Evolutionary conservation across 2,888 invertebrate species (phyloP).

Genomic region (Portevinia maculata): DNA sequence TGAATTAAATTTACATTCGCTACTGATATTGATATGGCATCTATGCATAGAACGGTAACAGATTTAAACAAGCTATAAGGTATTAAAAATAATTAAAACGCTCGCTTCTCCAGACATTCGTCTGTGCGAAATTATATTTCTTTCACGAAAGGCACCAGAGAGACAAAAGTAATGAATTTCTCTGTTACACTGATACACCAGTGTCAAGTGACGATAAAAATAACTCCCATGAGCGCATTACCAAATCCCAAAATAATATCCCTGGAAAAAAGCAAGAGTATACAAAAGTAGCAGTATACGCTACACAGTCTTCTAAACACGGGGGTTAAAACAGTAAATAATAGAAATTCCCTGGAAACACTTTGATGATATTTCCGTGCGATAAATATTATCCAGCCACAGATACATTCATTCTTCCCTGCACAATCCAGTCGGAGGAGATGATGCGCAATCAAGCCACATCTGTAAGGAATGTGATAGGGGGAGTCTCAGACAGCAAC

Average conservation of each 20-base stretch:
- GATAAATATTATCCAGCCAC: conserved; percentile 7
- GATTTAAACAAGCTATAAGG: no score
- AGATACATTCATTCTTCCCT: not conserved
- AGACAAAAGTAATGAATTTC: not conserved
- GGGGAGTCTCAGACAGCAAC: not conserved
- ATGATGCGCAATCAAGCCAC: conserved; percentile 10
- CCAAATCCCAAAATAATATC: conserved; percentile 15
- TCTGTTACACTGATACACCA: not conserved
- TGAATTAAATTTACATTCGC: no score
- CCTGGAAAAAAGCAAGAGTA: no score
- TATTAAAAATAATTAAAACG: no score
- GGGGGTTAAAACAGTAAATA: not conserved
- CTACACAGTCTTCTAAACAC: not conserved
- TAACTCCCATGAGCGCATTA: conserved; percentile 2
- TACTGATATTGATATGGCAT: no score
- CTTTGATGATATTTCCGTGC: conserved; percentile 33
- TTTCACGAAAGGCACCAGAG: conserved; percentile 3
- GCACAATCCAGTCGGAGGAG: not conserved
- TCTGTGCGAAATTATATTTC: no score
- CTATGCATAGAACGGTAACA: no score
- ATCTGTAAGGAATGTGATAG: not conserved
- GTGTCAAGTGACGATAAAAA: not conserved
- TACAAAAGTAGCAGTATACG: no score
- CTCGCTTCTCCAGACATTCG: no score
- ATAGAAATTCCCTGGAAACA: conserved; percentile 16